Evolutionary conservation across 2,888 invertebrate genomes (phyloP).

Genomic region (Zonitis immaculata): DNA sequence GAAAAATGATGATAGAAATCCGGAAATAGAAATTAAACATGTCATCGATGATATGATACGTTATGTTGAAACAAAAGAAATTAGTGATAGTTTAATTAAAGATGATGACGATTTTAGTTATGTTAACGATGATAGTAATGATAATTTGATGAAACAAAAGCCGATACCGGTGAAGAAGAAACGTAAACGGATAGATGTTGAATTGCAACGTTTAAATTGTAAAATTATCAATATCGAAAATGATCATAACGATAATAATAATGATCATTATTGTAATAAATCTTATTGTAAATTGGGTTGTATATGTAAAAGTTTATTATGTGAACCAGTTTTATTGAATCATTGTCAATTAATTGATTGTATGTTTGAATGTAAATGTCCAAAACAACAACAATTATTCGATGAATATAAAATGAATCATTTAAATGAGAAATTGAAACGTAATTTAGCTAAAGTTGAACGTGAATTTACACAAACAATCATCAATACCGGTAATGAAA

Average conservation of each 20-base stretch:
- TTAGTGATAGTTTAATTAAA: conserved; percentile 53
- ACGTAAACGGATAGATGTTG: conserved; percentile 38
- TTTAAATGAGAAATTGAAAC: conserved; percentile 52
- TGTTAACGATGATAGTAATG: conserved; percentile 23
- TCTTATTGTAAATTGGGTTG: conserved; percentile 61
- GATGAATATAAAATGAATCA: conserved; percentile 38
- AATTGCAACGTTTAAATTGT: conserved; percentile 61
- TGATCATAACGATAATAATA: conserved; percentile 32
- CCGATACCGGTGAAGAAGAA: conserved; percentile 9
- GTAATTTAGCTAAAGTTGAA: conserved; percentile 60
- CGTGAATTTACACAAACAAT: conserved; percentile 70
- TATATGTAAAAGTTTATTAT: conserved; percentile 58
- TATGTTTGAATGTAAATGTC: conserved; percentile 57
- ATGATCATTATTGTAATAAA: conserved; percentile 49
- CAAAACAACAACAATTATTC: conserved; percentile 19
- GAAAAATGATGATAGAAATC: conserved; percentile 2
- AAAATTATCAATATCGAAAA: conserved; percentile 56
- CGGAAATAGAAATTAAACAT: conserved; percentile 17
- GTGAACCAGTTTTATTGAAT: conserved; percentile 42
- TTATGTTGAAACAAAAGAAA: conserved; percentile 58
- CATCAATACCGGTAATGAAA: conserved; percentile 60
- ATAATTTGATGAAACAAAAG: conserved; percentile 20
- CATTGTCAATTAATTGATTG: conserved; percentile 62
- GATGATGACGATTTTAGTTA: conserved; percentile 36
- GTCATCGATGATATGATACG: conserved; percentile 55